Evolutionary conservation across 2,888 invertebrate genomes (phyloP), one percentile per base, ranked within the genome.

Genomic region (Ectobius pallidus): DNA sequence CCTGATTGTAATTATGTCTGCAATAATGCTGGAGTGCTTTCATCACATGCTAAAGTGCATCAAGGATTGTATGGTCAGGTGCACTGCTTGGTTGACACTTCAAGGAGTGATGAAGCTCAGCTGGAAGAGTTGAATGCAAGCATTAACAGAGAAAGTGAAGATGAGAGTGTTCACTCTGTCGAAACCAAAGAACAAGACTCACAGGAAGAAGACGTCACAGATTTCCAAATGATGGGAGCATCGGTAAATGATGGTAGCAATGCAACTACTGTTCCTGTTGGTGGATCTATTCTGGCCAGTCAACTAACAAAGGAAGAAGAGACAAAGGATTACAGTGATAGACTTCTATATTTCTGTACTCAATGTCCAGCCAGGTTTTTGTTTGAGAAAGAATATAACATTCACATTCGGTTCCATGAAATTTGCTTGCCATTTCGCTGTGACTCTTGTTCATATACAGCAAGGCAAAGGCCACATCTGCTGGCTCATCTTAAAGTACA

Each of bases 1-100:
- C 87, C 89, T 18, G 91, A 92, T 79, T 95, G 95, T 81, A 92
- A 92, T 82, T 94, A 92, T 79, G 88, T 90, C 25, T 92, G 92
- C 80, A 90, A 91, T 73, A 91, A 90, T 78, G 90, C 91, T 11
- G 84, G 84, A 1, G 82, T 84, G 14, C 78, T 85, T n/a, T 81
- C 83, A 3, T 82, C 83, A 58, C 85, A 85, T 75, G 77, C 83
- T 71, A 93, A 93, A 81, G 90, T 91, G 32, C 94, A 94, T 80
- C 89, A 88, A 74, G 90, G 90, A 74, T 85, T 89, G 74, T 88
- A 90, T 77, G 91, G 91, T 0, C 88, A 88, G n/a, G 89, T 91
- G 67, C 90, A 91, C 79, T 90, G 91, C 77, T 85, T 90, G 4
- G 91, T 91, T 1, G 91, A 92, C 79, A 81, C 86, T 1, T 85